These are phyloP conservation scores for Axis porcinus DNA, from an alignment of 2,113 vertebrate genomes.

Conservation along the genomic window DNA sequence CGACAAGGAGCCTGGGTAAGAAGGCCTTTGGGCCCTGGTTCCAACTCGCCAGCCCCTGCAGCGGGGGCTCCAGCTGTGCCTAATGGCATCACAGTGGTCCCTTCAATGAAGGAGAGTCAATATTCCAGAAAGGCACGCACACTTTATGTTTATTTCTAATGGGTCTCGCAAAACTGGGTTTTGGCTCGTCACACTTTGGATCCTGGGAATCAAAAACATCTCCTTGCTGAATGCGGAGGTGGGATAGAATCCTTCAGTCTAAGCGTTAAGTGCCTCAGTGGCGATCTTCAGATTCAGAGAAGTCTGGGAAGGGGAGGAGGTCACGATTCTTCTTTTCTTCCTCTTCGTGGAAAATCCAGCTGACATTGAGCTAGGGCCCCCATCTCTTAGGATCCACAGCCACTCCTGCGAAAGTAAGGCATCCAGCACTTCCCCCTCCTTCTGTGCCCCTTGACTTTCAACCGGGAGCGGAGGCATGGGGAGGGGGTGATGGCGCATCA, in stretches of 20 bases:
- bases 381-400: neutral
- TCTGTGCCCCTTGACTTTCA: neutral
- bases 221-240: accelerated
- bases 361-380: accelerated
- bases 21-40: neutral
- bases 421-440: accelerated
- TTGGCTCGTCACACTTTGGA: neutral
- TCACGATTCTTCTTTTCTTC: accelerated
- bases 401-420: neutral
- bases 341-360: neutral
- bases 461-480: accelerated
- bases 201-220: neutral
- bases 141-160: neutral
- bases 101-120: neutral
- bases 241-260: accelerated
- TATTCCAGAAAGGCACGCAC: neutral
- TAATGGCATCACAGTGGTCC: neutral
- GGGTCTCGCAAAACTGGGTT: neutral
- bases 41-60: neutral
- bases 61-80: neutral
- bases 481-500: accelerated
- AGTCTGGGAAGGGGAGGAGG: accelerated
- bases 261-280: accelerated
- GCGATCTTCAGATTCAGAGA: accelerated
- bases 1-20: neutral